Percentiles rank a stretch among this genome's conserved stretches.
phyloP scores from a whole-genome alignment of 2,888 invertebrate genomes.

The Ophion obscuratus region DNA sequence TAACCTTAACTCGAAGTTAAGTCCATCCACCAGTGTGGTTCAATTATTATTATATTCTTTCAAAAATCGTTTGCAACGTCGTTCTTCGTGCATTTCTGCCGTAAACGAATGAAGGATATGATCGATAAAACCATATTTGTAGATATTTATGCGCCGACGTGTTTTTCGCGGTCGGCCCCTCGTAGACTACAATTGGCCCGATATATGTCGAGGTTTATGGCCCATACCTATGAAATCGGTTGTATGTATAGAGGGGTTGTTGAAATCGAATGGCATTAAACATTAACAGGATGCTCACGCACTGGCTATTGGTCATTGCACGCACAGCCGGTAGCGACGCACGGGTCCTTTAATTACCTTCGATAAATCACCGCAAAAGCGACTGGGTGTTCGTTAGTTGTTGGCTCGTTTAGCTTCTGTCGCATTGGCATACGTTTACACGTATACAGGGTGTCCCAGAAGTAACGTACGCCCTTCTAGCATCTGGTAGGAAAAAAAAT shows the following conservation, averaged over 20 bases:
- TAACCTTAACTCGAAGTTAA: no score
- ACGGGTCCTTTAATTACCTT: conserved; percentile 79
- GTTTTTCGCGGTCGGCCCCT: conserved; percentile 4
- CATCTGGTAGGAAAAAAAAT: no score
- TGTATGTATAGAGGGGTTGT: conserved; percentile 26
- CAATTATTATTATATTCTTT: neutral
- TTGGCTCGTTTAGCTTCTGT: conserved; percentile 46
- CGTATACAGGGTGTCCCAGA: no score
- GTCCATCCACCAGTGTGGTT: no score
- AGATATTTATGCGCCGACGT: conserved; percentile 22
- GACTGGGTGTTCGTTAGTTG: conserved; percentile 55
- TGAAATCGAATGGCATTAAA: conserved; percentile 67
- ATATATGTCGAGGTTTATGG: conserved; percentile 50
- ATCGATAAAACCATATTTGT: conserved; percentile 19
- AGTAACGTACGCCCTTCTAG: no score
- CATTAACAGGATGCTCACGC: conserved; percentile 80
- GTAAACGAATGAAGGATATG: conserved; percentile 1
- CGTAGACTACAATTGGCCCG: conserved; percentile 44
- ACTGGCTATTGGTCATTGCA: conserved; percentile 79
- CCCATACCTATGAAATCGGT: neutral
- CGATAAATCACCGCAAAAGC: conserved; percentile 73
- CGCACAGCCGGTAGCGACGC: conserved; percentile 79
- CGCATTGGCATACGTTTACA: conserved; percentile 7
- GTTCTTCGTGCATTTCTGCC: neutral
- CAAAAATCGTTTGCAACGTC: neutral